Evolutionary conservation across 1,140 invertebrate species (phyloP).

Genomic region (Drosophila hydei): DNA sequence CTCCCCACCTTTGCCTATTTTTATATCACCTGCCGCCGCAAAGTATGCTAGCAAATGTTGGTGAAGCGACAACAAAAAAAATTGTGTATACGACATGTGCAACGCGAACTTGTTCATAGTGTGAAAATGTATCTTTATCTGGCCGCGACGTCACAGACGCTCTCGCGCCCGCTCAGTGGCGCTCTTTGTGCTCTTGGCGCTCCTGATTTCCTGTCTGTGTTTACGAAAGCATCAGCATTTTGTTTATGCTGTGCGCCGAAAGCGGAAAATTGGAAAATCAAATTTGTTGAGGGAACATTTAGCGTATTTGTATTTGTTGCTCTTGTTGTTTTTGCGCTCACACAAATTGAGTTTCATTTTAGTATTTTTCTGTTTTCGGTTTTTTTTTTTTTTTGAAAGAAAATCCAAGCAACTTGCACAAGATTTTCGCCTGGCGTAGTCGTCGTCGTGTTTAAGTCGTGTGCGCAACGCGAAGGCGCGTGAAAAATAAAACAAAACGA

Average conservation of each 20-base stretch:
- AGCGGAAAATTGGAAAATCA: conserved; percentile 39
- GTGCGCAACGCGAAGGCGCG: conserved; percentile 77
- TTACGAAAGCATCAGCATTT: conserved; percentile 67
- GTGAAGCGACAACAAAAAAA: conserved; percentile 29
- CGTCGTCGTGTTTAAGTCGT: conserved; percentile 82
- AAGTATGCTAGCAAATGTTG: conserved; percentile 58
- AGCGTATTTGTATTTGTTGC: conserved; percentile 66
- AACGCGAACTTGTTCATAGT: conserved; percentile 50
- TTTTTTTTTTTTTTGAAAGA: conserved; percentile 37
- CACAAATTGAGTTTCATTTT: conserved; percentile 67
- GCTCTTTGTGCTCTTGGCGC: conserved; percentile 23
- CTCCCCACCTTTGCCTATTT: conserved; percentile 35
- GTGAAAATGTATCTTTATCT: conserved; percentile 26
- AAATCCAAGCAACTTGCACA: conserved; percentile 73
- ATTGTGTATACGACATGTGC: conserved; percentile 76
- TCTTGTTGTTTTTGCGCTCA: conserved; percentile 39
- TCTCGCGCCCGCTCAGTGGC: conserved; percentile 8
- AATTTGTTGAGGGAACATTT: conserved; percentile 63
- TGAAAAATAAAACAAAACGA: conserved; percentile 56
- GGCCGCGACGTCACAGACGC: conserved; percentile 48
- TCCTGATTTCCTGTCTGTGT: conserved; percentile 54
- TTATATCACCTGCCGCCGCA: conserved; percentile 43
- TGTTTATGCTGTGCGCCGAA: conserved; percentile 63
- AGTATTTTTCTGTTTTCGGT: conserved; percentile 22
- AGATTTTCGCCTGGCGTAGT: conserved; percentile 66